Base-by-base conservation (phyloP, 2,797 vertebrate genomes). In the Sandelia bainsii region DNA sequence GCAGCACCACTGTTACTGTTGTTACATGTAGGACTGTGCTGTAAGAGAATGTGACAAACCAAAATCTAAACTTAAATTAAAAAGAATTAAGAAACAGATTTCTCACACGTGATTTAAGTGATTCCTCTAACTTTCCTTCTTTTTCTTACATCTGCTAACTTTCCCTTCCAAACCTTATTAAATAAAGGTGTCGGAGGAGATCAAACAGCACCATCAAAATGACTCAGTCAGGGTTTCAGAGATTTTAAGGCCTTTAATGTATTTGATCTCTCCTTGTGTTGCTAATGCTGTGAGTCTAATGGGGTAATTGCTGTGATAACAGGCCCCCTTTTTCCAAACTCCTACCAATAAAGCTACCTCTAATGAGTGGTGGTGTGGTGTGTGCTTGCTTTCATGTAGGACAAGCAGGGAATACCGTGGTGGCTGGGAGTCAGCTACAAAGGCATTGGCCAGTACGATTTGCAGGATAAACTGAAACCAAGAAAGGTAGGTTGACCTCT, bases 361-460 rank as follows among this genome's bases (percentile, higher is more conserved):
- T 91, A 87, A 87, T 80, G 80, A 85, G 69, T 42, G 42, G 23
- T 73, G 67, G 14, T 74, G 68, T 67, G 54, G 23, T 59, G 48
- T 76, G 66, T 70, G 69, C 49, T 39, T 5, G 89, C 65, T 76
- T 29, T 89, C 85, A 91, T 92, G 73, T 92, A 99, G 98, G 98
- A 99, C 93, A 99, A 99, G 90, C 97, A 98, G 89, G 97, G 96
- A 80, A 94, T 99, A 81, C 98, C 98, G 0, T 99, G 98, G 98
- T 99, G 98, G 98, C 94, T 99, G 85, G 98, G 98, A 80, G 96
- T 98, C 87, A 96, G 98, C 91, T 98, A 96, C 91, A 99, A 98
- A 95, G 98, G 98, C 90, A 97, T 99, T 0, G 96, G 97, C 85
- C 98, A 99, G 78, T 99, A 98, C 86, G 97, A 99, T 75, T 91